Conservation (phyloP, 2,888 invertebrate genomes). For the Hermaeophaga mercurialis region DNA sequence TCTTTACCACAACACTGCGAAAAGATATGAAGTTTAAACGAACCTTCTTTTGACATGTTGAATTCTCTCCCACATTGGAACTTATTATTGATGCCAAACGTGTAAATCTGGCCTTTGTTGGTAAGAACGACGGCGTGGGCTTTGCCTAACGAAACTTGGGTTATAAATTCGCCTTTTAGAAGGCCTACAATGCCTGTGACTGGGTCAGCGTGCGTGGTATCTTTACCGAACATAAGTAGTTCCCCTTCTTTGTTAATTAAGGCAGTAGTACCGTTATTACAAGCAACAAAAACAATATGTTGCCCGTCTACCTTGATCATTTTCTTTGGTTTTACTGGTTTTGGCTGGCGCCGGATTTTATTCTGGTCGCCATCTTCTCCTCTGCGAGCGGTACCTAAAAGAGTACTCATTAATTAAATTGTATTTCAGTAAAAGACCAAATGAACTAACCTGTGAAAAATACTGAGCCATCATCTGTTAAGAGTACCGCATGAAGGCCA, state of each 20-base stretch:
- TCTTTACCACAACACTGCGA: too few species aligned
- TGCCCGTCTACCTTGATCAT: constrained; percentile 89
- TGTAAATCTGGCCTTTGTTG: constrained; percentile 87
- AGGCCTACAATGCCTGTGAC: constrained; percentile 57
- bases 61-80: constrained; percentile 95
- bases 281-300: constrained; percentile 80
- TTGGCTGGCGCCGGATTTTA: constrained; percentile 81
- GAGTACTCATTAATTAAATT: background rate
- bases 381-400: constrained; percentile 79
- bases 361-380: constrained; percentile 91
- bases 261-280: constrained; percentile 94
- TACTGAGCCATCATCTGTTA: constrained; percentile 92
- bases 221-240: constrained; percentile 93
- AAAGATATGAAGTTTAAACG: constrained; percentile 38
- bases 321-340: constrained; percentile 90
- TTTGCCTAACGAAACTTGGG: constrained; percentile 86
- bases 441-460: constrained; percentile 67
- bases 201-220: constrained; percentile 82
- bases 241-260: constrained; percentile 89
- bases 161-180: constrained; percentile 56
- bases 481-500: constrained; percentile 86
- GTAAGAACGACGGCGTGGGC: constrained; percentile 93
- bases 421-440: background rate
- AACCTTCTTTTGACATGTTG: constrained; percentile 65
- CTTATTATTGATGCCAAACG: constrained; percentile 97